A percentile compares a stretch with the other conserved stretches of the same genome.
phyloP scores from a whole-genome alignment of 2,888 invertebrate species.

The Kuschelorhynchus macadamiae region DNA sequence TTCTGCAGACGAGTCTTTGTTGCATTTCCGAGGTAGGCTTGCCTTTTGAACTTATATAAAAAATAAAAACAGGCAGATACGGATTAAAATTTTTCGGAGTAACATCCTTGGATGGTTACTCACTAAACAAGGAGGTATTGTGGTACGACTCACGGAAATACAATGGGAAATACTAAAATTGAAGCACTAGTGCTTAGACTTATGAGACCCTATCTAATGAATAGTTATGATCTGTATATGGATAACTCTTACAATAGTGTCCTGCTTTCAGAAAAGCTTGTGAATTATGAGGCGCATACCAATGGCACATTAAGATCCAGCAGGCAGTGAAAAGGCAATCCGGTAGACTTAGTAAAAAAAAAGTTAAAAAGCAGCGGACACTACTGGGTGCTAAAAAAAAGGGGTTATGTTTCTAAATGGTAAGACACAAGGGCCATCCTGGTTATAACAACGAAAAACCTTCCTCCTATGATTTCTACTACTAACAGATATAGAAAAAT shows the following conservation, averaged over 20 bases:
- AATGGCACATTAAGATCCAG: background rate
- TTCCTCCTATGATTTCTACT: too few relatives aligned
- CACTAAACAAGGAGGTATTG: constrained; percentile 41
- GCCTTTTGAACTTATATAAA: constrained; percentile 38
- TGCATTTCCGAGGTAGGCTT: constrained; percentile 29
- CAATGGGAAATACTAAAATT: constrained; percentile 20
- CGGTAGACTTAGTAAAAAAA: background rate
- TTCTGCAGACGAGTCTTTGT: constrained; percentile 28
- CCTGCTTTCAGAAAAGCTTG: constrained; percentile 17
- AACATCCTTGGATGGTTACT: constrained; percentile 33
- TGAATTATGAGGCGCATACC: background rate
- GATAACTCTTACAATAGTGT: constrained; percentile 42
- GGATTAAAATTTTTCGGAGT: constrained; percentile 36
- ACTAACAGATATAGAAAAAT: background rate
- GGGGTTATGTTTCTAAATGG: background rate
- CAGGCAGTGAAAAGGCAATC: background rate
- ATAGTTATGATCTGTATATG: constrained; percentile 33
- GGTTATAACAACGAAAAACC: background rate
- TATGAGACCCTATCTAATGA: constrained; percentile 35
- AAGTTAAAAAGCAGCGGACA: background rate
- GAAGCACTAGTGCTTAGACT: constrained; percentile 27
- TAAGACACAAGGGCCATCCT: background rate
- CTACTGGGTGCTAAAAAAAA: background rate
- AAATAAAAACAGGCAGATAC: constrained; percentile 27
- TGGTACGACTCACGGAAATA: constrained; percentile 10